Evolutionary conservation across 2,797 vertebrate species (phyloP).

Genomic region (Fringilla coelebs): DNA sequence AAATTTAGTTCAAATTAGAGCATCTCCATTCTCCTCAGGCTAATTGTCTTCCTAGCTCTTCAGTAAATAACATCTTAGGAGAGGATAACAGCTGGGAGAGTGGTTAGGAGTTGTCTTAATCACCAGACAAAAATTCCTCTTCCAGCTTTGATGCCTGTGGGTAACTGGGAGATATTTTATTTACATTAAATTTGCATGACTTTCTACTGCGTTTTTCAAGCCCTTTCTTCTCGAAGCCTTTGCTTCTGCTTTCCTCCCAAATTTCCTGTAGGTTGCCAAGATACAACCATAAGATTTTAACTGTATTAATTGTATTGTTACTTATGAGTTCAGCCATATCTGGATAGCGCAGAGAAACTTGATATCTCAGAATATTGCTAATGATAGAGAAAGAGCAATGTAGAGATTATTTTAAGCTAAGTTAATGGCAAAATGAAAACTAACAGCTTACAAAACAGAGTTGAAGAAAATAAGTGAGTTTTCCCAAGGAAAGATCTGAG

Average conservation of each 20-base stretch:
- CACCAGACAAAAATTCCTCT: neutral
- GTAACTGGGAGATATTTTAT: neutral
- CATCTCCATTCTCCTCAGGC: neutral
- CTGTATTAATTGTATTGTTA: neutral
- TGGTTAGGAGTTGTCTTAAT: neutral
- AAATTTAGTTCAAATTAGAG: neutral
- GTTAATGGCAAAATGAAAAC: neutral
- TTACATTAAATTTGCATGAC: slow-evolving; percentile 1
- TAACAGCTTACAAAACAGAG: neutral
- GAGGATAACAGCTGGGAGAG: neutral
- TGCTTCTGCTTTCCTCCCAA: neutral
- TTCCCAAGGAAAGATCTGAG: neutral
- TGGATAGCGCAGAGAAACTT: neutral
- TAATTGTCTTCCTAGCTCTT: neutral
- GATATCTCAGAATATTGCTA: neutral
- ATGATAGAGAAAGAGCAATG: neutral
- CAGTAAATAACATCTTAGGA: slow-evolving; percentile 9
- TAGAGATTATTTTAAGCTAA: neutral
- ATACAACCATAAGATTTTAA: neutral
- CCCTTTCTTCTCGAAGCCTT: neutral
- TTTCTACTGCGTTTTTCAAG: neutral
- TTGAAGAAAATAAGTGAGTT: neutral
- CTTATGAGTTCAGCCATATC: neutral
- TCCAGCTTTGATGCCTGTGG: neutral
- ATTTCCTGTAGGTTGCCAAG: neutral